phyloP scores from a whole-genome alignment of 2,888 invertebrate genomes.

The Crocallis elinguaria region DNA sequence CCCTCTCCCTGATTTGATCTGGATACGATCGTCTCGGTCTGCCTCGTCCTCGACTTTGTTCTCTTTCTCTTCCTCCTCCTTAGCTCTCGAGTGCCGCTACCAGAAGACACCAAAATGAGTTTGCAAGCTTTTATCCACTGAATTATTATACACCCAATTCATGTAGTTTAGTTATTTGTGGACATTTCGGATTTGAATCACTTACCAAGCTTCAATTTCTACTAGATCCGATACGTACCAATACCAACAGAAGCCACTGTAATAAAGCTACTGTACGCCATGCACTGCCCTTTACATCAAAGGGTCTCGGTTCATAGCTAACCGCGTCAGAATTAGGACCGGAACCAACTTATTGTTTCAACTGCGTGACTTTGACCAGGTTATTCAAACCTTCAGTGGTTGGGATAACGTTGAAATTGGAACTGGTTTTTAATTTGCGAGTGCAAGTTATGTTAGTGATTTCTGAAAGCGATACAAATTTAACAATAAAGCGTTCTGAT shows the following conservation, averaged over 20 bases:
- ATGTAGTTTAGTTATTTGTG: no score
- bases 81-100: no score
- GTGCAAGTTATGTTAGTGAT: conserved; percentile 4
- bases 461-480: conserved; percentile 3
- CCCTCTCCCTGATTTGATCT: no score
- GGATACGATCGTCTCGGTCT: no score
- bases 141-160: no score
- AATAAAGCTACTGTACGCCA: conserved; percentile 20
- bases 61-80: no score
- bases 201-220: not conserved
- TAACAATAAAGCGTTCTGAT: conserved; percentile 1
- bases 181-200: not conserved
- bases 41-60: no score
- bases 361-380: not conserved
- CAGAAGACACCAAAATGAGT: no score
- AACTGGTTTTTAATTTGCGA: not conserved
- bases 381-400: not conserved
- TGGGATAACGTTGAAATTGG: conserved; percentile 6
- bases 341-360: conserved; percentile 7
- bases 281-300: conserved; percentile 26
- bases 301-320: conserved; percentile 24
- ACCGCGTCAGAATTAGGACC: conserved; percentile 15
- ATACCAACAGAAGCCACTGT: conserved; percentile 14
- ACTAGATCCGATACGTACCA: not conserved
- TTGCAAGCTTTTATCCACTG: no score